Base-by-base conservation (phyloP, 2,888 invertebrate genomes). In the Drosophila picticornis region DNA sequence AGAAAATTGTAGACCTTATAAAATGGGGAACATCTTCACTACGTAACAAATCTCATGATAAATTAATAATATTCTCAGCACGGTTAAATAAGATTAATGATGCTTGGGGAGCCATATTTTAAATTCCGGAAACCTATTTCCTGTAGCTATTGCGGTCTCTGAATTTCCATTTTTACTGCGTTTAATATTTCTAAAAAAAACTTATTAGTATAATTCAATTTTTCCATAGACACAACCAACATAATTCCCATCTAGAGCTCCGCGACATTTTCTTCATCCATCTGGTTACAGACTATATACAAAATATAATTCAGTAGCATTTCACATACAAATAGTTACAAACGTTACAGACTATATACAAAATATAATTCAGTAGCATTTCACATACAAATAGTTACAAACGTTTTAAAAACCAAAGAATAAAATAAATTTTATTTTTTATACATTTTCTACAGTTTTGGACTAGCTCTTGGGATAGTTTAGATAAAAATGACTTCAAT, bases 401-500 rank as follows among this genome's bases (percentile, higher is more conserved):
- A 31, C 36, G 55, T 50, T 46, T 59, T 11, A 25, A 3, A 19
- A 4, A 32, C 29, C n/a, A n/a, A 36, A 22, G n/a, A 11, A 51
- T 11, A 25, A 34, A 50, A 27, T 22, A 22, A 25, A 51, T 31
- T 68, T 67, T 43, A 22, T 11, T 10, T 40, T 40, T 22, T 7
- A 7, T 25, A 46, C 22, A 25, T 19, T 40, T 71, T 51, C 22
- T 38, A 36, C n/a, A 53, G n/a, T 38, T 52, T 62, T 19, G 10
- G 13, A 52, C 16, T 52, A 4, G 1, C 19, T 13, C 19, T 32
- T 9, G 7, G 19, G 40, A 10, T 3, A 5, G 1, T 9, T 13
- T 22, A 10, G 22, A 36, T 4, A 19, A 62, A 40, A 16, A 84
- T 84, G 84, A 72, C 84, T 9, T 90, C 84, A 1, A 80, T 90